phyloP scores from a whole-genome alignment of 2,113 vertebrate genomes.

The Pitta sordida region DNA sequence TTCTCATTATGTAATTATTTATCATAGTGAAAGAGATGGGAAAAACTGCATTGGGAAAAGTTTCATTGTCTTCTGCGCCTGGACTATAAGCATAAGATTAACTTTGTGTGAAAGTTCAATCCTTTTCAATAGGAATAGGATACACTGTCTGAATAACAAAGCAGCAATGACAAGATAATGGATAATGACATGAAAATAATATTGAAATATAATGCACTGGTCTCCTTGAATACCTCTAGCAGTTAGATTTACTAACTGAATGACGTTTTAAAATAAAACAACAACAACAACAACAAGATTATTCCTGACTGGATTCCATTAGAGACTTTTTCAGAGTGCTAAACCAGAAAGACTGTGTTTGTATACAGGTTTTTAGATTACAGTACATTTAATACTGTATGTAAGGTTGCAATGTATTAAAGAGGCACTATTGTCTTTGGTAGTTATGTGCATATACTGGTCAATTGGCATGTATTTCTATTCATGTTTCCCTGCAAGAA shows the following conservation, averaged over 20 bases:
- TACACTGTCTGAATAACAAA: slow-evolving; percentile 3
- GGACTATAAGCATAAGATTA: not conserved
- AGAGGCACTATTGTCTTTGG: not conserved
- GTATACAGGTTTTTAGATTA: not conserved
- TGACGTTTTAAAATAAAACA: not conserved
- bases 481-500: not conserved
- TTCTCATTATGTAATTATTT: not conserved
- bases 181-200: not conserved
- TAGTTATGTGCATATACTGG: not conserved
- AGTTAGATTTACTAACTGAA: not conserved
- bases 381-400: not conserved
- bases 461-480: not conserved
- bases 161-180: not conserved
- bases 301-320: not conserved
- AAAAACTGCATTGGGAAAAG: not conserved
- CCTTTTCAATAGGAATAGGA: not conserved
- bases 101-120: not conserved
- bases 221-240: not conserved
- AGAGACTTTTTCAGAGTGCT: not conserved
- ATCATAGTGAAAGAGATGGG: not conserved
- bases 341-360: not conserved
- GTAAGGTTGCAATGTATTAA: not conserved
- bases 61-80: slow-evolving; percentile 1
- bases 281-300: not conserved
- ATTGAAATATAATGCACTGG: not conserved